A percentile compares a stretch with the other conserved stretches of the same genome.
Evolutionary conservation across 2,113 vertebrate genomes (phyloP).

Genomic region (Indicator maculatus): DNA sequence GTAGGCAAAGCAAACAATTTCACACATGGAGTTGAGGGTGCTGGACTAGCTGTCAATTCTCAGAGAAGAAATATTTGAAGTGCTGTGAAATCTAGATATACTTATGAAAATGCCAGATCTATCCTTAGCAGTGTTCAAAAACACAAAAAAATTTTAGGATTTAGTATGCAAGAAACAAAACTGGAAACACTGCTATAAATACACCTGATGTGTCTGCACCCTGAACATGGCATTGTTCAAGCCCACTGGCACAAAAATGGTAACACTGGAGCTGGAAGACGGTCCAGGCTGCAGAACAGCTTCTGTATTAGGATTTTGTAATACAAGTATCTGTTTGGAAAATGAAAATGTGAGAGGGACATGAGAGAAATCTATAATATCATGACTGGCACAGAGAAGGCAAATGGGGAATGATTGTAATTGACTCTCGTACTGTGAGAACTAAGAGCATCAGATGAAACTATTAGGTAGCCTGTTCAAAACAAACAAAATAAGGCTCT

Average conservation of each 20-base stretch:
- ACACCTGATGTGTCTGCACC: neutral
- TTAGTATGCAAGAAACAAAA: neutral
- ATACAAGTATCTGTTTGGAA: neutral
- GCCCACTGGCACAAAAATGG: neutral
- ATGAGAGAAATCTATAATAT: neutral
- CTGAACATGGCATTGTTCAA: neutral
- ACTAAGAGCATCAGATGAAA: constrained; percentile 40
- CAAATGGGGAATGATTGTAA: constrained; percentile 56
- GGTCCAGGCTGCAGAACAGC: neutral
- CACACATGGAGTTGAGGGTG: neutral
- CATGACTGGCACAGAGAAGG: neutral
- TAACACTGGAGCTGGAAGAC: neutral
- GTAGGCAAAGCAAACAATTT: neutral
- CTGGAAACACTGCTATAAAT: neutral
- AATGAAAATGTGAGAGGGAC: neutral
- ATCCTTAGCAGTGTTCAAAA: neutral
- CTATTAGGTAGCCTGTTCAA: constrained; percentile 46
- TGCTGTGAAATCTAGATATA: neutral
- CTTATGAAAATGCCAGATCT: constrained; percentile 4
- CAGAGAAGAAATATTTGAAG: neutral
- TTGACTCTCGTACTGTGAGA: constrained; percentile 43
- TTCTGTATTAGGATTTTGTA: neutral
- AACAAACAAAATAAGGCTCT: constrained; percentile 62
- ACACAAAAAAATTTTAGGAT: neutral
- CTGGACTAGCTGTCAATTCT: neutral